Conservation (phyloP, 2,888 invertebrate genomes). For the Tinea semifulvella region DNA sequence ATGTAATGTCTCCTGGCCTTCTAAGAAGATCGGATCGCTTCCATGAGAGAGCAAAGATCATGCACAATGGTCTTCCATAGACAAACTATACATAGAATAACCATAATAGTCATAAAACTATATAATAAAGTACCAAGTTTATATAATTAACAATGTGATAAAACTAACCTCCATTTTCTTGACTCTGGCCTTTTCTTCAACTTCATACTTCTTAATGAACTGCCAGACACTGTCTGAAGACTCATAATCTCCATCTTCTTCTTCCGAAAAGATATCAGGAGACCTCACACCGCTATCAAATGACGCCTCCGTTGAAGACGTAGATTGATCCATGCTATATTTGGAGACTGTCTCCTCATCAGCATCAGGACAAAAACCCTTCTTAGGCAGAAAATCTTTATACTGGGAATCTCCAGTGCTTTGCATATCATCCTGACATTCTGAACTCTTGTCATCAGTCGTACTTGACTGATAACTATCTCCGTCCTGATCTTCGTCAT, state of each 20-base stretch:
- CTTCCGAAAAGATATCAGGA: slow-evolving; percentile 74
- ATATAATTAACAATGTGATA: neutral
- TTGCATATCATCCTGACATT: slow-evolving; percentile 28
- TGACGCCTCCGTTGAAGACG: slow-evolving; percentile 51
- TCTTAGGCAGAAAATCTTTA: slow-evolving; percentile 32
- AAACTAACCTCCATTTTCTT: slow-evolving; percentile 45
- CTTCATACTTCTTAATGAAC: slow-evolving; percentile 47
- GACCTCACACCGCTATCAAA: slow-evolving; percentile 62
- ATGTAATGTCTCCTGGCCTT: too few relatives aligned
- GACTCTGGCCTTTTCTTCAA: slow-evolving; percentile 45
- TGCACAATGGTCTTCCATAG: too few relatives aligned
- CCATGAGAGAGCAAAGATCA: too few relatives aligned
- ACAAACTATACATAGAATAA: slow-evolving; percentile 10
- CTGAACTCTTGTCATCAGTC: slow-evolving; percentile 22
- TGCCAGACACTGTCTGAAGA: slow-evolving; percentile 43
- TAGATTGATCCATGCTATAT: slow-evolving; percentile 52
- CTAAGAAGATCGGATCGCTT: too few relatives aligned
- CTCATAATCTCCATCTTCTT: slow-evolving; percentile 67
- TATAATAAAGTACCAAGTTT: slow-evolving; percentile 10
- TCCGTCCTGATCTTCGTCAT: neutral
- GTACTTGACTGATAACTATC: slow-evolving; percentile 12
- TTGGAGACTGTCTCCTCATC: slow-evolving; percentile 31
- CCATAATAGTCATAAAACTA: slow-evolving; percentile 6
- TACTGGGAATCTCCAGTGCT: slow-evolving; percentile 45
- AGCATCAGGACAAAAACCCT: slow-evolving; percentile 24